Evolutionary conservation across 2,888 invertebrate genomes (phyloP), one percentile per base, ranked within the genome.

Genomic region (Synergus laeviventris): DNA sequence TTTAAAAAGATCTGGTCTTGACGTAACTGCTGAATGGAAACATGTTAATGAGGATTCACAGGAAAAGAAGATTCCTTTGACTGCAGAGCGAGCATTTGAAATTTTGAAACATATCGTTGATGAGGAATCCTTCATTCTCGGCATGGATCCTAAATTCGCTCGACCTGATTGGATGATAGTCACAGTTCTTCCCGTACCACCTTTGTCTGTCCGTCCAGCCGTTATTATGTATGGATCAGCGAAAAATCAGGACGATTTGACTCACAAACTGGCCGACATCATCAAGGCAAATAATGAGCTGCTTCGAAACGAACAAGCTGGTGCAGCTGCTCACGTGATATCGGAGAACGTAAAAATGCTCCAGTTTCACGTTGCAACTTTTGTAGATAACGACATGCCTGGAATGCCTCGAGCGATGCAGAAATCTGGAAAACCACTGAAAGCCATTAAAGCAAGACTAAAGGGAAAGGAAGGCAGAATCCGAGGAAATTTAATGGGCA

Each of bases 141-240:
- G 95, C 62, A 98, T 99, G 98, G 99, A 99, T 91, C 98, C 99
- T 0, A 97, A 97, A 91, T 98, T 95, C 91, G 97, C 99, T 0
- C 94, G 99, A 73, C 99, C 99, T 8, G 99, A 99, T 92, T 99
- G 99, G 99, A 99, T 99, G 99, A 96, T 99, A 82, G 94, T 98
- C 8, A 99, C 99, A 2, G 98, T 98, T 14, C 91, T 99, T 78
- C 99, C 99, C 0, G 99, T 99, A 0, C 99, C 99, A 0, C 99
- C 99, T 3, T 91, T 99, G 36, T 95, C 97, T 1, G 99, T 99
- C 0, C 94, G 99, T 81, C 99, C 99, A 0, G 99, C 99, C 74
- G 99, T 99, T 7, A 98, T 99, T 11, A 99, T 99, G 97, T 97
- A 97, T 91, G 99, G 99, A n/a, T 97, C 99, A 0, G 99, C 99